Percentiles rank a stretch among this genome's conserved stretches.
Evolutionary conservation across 2,113 vertebrate genomes (phyloP).

Genomic region (Choloepus hoffmanni): DNA sequence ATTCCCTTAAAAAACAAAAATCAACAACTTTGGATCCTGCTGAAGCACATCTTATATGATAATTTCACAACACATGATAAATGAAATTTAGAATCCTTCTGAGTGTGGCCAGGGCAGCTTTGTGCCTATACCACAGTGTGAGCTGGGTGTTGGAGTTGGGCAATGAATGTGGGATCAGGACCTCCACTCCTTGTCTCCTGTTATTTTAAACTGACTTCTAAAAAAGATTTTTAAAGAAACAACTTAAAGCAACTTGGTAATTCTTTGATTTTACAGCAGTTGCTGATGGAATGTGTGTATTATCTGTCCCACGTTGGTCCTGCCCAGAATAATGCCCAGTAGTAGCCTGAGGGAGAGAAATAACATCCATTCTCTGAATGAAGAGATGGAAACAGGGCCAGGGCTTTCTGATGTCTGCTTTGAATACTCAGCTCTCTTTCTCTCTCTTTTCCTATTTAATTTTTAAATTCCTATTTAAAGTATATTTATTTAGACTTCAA

Average conservation of each 20-base stretch:
- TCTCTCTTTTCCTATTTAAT: neutral
- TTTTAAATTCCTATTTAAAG: conserved; percentile 32
- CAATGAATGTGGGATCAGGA: neutral
- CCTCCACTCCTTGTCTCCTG: neutral
- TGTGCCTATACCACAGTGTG: neutral
- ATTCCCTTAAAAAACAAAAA: neutral
- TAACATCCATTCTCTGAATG: conserved; percentile 71
- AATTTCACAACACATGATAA: conserved; percentile 10
- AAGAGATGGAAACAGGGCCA: conserved; percentile 61
- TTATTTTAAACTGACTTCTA: conserved; percentile 4
- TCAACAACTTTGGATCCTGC: neutral
- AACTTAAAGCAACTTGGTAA: neutral
- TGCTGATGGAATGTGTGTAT: conserved; percentile 35
- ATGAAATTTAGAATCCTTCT: conserved; percentile 6
- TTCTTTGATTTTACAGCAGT: neutral
- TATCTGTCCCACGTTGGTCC: conserved; percentile 64
- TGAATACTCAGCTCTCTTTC: neutral
- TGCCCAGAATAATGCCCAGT: conserved; percentile 72
- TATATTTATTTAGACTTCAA: conserved; percentile 8
- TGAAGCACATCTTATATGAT: neutral
- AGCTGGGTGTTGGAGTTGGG: neutral
- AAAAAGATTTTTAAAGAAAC: conserved; percentile 21
- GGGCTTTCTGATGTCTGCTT: neutral
- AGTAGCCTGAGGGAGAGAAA: conserved; percentile 50
- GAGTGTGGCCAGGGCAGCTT: neutral